Conservation (phyloP, 2,113 vertebrate genomes). For the Sander vitreus region DNA sequence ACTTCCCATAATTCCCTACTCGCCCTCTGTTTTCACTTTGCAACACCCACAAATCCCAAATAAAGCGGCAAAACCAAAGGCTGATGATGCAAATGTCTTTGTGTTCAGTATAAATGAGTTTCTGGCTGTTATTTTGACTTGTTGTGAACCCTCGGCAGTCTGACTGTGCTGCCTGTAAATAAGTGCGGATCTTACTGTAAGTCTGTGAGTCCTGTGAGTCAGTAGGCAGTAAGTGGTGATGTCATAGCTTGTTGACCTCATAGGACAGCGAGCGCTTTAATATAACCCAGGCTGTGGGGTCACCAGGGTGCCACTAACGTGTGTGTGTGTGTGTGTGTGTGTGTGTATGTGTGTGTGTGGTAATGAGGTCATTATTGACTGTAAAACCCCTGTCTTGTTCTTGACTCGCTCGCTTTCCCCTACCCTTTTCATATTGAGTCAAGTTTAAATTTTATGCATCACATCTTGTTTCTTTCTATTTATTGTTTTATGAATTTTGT, state of each 20-base stretch:
- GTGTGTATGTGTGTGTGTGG: conserved; percentile 10
- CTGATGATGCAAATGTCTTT: neutral
- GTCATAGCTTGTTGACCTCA: conserved; percentile 29
- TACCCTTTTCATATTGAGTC: neutral
- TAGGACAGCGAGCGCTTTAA: neutral
- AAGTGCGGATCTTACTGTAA: conserved; percentile 8
- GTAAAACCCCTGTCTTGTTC: neutral
- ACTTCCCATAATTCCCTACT: conserved; percentile 34
- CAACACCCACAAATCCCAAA: neutral
- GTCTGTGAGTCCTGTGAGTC: conserved; percentile 13
- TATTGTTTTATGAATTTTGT: neutral
- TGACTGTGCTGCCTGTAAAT: conserved; percentile 16
- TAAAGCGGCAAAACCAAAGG: neutral
- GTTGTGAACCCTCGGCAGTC: neutral
- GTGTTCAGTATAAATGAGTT: neutral
- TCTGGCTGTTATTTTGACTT: neutral
- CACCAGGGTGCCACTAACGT: neutral
- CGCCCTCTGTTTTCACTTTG: too few species aligned
- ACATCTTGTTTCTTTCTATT: conserved; percentile 27
- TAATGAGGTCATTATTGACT: conserved; percentile 16
- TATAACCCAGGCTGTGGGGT: conserved; percentile 14
- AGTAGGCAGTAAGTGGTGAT: conserved; percentile 18
- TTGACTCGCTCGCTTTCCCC: too few species aligned
- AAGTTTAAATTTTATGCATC: neutral
- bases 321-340: conserved; percentile 10